Evolutionary conservation across 2,888 invertebrate species (phyloP), one percentile per base, ranked within the genome.

Genomic region (Erebia ligea): DNA sequence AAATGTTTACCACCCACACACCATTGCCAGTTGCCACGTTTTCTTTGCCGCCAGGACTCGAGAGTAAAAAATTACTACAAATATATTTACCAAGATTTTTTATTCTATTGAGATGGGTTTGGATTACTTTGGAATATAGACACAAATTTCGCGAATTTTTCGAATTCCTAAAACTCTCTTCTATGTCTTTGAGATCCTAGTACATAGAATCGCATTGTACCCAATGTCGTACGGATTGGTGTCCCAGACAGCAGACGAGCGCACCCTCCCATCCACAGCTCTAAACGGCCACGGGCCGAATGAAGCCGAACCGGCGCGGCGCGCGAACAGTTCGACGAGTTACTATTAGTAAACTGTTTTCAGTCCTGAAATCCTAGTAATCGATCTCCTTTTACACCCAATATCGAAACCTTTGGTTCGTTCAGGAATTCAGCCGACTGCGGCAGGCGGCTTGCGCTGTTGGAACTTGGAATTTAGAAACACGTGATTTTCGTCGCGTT

Each of bases 341-440:
- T 52, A 68, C 48, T 68, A 67, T 19, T n/a, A n/a, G 15, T 48
- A 42, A 42, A 61, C 17, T n/a, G 52, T 61, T 25, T 54, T 19
- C 21, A 50, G 40, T 50, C 56, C 78, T 89, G 87, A 21, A 67
- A 69, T 74, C 89, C 86, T 86, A 76, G 89, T 89, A 82, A 70
- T 72, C 69, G 70, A 77, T 81, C 83, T 80, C 81, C 82, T 78
- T 17, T 34, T 67, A 42, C 61, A 61, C 59, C 61, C 69, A 69
- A 68, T 69, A 62, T 61, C 71, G 50, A 59, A 62, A 50, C 52
- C 25, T 59, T 62, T 59, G 17, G 11, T 48, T 2, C 19, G 45
- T 48, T 48, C 17, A 42, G 11, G 10, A 58, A 9, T 10, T 63
- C 48, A 21, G 15, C 48, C 48, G 62, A 63, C 48, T 62, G 58